Evolutionary conservation across 37 sponge, comb jelly and placozoan genomes (phyloP).

Genomic region (Chondrilla cf. caribensis): DNA sequence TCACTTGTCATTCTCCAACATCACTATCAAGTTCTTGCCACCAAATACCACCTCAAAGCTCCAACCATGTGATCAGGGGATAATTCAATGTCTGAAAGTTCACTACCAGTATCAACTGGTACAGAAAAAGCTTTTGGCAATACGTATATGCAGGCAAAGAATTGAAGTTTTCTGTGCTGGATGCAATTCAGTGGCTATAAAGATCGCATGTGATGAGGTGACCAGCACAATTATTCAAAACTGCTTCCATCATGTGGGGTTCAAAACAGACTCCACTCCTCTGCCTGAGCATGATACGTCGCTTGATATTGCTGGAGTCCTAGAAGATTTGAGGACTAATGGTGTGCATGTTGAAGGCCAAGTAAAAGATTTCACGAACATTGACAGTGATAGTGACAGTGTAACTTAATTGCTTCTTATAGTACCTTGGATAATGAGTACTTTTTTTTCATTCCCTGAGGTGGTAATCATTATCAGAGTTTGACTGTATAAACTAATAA

Average conservation of each 20-base stretch:
- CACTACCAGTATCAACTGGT: conserved; percentile 3
- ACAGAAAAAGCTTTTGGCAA: neutral
- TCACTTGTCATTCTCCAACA: neutral
- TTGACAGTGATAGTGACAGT: neutral
- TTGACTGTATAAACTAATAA: no score
- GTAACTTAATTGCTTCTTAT: neutral
- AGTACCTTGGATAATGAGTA: no score
- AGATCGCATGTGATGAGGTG: no score
- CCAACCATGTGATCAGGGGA: no score
- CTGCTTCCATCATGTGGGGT: conserved; percentile 25
- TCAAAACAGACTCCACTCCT: conserved; percentile 6
- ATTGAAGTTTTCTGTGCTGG: neutral
- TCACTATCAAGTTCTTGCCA: conserved; percentile 1
- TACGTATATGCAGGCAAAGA: neutral
- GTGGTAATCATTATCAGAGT: no score
- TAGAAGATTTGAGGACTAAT: neutral
- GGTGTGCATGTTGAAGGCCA: neutral
- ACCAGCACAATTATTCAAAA: conserved; percentile 11
- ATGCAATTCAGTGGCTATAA: conserved; percentile 32
- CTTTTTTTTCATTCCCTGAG: no score
- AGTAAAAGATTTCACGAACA: neutral
- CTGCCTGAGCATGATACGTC: neutral
- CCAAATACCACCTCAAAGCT: no score
- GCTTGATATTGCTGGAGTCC: neutral
- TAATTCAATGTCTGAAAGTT: conserved; percentile 15